Evolutionary conservation across 2,797 vertebrate species (phyloP), one percentile per base, ranked within the genome.

Genomic region (Cyclura pinguis): DNA sequence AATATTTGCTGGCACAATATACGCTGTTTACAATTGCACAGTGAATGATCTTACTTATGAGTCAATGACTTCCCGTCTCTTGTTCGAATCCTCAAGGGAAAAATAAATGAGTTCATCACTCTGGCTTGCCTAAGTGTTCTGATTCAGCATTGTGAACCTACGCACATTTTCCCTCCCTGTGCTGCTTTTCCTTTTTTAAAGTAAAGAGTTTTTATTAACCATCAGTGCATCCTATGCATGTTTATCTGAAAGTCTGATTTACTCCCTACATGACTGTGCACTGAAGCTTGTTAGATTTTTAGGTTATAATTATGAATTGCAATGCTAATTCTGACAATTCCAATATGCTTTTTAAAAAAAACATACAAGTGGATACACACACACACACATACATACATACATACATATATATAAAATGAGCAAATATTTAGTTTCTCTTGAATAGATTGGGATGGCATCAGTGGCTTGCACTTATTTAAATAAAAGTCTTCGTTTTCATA

Each of bases 41-140:
- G 90, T 96, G 95, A 97, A 97, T 95, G 94, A 96, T 97, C 95
- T 95, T 97, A 95, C 95, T 97, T 95, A 84, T 94, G 95, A 96
- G 95, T 97, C 96, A 96, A 96, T 95, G 95, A 97, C 96, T 97
- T 97, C 97, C 97, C 96, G 97, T 96, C 97, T 96, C 94, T 95
- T 93, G 89, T 84, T 87, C 89, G 86, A 95, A 89, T 96, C 91
- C 88, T 93, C 94, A 95, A 94, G 95, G 91, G 93, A 88, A 89
- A 94, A 93, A 94, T 95, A 96, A 95, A 96, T 95, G 93, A 96
- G 96, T 96, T 96, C 95, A 96, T 96, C 95, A 92, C 90, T 94
- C 94, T 96, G 95, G 95, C 95, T 96, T 95, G 91, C 24, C 0
- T 67, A 84, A 95, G 89, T 52, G 32, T 90, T 96, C 94, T 96